Percentiles rank a stretch among this genome's conserved stretches.
These are phyloP conservation scores for Drosophila nebulosa DNA, from an alignment of 1,140 invertebrate species.

Conservation along the genomic window DNA sequence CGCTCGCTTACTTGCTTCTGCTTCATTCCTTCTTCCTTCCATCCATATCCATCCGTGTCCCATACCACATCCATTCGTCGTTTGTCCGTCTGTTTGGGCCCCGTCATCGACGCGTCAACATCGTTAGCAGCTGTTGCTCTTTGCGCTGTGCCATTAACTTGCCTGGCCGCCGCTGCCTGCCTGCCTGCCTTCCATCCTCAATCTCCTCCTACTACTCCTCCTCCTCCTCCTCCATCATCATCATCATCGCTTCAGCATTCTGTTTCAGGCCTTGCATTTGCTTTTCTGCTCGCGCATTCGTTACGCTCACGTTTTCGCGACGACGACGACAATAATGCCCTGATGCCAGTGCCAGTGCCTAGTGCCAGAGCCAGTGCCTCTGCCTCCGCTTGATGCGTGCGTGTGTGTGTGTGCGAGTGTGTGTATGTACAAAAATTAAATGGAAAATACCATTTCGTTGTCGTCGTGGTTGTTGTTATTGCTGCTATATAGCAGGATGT, in stretches of 20 bases:
- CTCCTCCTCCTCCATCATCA: background rate
- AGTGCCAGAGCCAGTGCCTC: background rate
- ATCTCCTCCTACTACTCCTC: background rate
- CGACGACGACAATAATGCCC: constrained; percentile 53
- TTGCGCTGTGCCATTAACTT: constrained; percentile 52
- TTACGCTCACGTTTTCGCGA: constrained; percentile 63
- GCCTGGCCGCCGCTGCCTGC: background rate
- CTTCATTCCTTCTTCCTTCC: background rate
- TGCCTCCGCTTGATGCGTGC: constrained; percentile 31
- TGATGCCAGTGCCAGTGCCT: constrained; percentile 5
- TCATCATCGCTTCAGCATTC: background rate
- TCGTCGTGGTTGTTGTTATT: constrained; percentile 12
- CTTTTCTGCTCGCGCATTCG: constrained; percentile 62
- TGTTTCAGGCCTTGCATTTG: constrained; percentile 60
- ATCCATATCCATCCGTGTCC: constrained; percentile 23
- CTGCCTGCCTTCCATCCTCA: background rate
- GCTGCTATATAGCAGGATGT: constrained; percentile 57
- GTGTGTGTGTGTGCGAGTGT: constrained; percentile 25
- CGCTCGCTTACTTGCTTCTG: no score
- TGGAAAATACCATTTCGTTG: constrained; percentile 61
- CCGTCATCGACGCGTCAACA: constrained; percentile 72
- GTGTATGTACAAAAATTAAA: constrained; percentile 69
- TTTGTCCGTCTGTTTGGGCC: constrained; percentile 20
- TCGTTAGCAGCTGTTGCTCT: constrained; percentile 76
- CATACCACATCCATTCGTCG: constrained; percentile 26